Conservation (phyloP, 2,888 invertebrate genomes). For the Charanyca ferruginea region DNA sequence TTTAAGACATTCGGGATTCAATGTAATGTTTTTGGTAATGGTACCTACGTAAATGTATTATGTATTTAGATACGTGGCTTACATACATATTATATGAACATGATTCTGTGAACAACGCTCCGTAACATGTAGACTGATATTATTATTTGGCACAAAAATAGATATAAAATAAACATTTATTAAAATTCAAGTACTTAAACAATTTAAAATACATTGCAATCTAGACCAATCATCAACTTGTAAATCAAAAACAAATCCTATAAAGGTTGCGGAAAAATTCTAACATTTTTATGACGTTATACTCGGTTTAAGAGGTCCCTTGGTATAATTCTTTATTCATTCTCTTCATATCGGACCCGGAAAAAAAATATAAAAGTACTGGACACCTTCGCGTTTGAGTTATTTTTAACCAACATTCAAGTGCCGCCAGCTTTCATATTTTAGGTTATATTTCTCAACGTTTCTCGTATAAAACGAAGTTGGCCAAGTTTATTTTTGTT, state of each 20-base stretch:
- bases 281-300: conserved; percentile 42
- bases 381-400: conserved; percentile 60
- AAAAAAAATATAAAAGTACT: conserved; percentile 44
- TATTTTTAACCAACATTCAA: conserved; percentile 80
- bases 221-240: conserved; percentile 24
- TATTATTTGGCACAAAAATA: neutral
- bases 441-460: conserved; percentile 77
- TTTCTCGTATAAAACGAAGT: conserved; percentile 75
- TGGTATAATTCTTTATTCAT: conserved; percentile 30
- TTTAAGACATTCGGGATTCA: conserved; percentile 57
- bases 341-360: conserved; percentile 32
- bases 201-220: conserved; percentile 18
- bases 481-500: conserved; percentile 83
- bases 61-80: conserved; percentile 48
- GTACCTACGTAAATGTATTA: conserved; percentile 41
- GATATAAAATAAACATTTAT: neutral
- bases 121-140: neutral
- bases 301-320: conserved; percentile 30
- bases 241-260: conserved; percentile 36
- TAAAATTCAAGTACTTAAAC: neutral
- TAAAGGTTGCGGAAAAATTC: conserved; percentile 8
- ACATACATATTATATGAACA: conserved; percentile 13
- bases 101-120: conserved; percentile 5
- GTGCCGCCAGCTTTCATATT: conserved; percentile 72
- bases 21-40: conserved; percentile 59